Evolutionary conservation across 2,888 invertebrate genomes (phyloP).

Genomic region (Geophilus truncorum): DNA sequence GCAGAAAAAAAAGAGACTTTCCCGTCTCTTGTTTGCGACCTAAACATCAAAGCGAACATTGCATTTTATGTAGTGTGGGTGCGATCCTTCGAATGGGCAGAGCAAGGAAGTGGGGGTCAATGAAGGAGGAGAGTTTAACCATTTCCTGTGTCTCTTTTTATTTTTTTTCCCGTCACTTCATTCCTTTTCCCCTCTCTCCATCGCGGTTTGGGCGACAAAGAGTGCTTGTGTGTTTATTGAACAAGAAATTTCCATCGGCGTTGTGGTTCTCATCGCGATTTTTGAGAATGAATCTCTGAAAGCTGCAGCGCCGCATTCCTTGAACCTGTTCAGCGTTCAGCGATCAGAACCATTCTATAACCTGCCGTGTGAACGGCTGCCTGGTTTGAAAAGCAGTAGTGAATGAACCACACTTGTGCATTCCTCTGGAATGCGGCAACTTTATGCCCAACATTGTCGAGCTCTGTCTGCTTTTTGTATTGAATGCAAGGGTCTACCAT

Average conservation of each 20-base stretch:
- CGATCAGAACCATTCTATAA: constrained; percentile 4
- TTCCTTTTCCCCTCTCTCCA: no score
- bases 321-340: not conserved
- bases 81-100: not conserved
- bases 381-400: constrained; percentile 24
- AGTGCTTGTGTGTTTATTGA: not conserved
- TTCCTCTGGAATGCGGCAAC: constrained; percentile 27
- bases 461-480: constrained; percentile 13
- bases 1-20: not conserved
- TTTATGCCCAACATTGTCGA: constrained; percentile 18
- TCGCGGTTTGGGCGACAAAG: not conserved
- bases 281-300: constrained; percentile 3
- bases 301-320: constrained; percentile 9
- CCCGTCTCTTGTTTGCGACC: not conserved
- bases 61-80: not conserved
- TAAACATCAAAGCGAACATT: not conserved
- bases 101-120: constrained; percentile 21
- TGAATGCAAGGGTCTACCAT: constrained; percentile 5
- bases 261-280: not conserved
- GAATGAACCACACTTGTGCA: constrained; percentile 27
- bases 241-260: not conserved
- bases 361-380: constrained; percentile 27
- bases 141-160: not conserved
- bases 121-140: constrained; percentile 6
- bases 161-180: not conserved